Percentiles rank a stretch among this genome's conserved stretches.
phyloP scores from a whole-genome alignment of 2,797 vertebrate species.

The Smutsia gigantea region DNA sequence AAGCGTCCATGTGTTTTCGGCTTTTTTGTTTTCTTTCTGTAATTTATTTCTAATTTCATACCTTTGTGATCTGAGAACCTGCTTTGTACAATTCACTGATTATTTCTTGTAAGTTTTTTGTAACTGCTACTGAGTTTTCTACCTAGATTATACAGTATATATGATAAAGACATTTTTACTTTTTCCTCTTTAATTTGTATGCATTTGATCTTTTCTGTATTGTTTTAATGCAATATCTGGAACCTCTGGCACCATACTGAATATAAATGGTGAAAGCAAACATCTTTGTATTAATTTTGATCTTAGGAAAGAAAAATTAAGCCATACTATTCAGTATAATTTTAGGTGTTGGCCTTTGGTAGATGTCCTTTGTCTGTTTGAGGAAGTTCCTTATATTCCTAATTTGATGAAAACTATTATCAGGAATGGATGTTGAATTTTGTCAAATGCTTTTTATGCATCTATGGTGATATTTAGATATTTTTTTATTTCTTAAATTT shows the following conservation, averaged over 20 bases:
- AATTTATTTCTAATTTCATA: too few species aligned
- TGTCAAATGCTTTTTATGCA: neutral
- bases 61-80: too few species aligned
- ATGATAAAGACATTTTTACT: neutral
- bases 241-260: neutral
- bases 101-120: neutral
- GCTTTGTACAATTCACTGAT: neutral
- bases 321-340: neutral
- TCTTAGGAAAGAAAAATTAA: neutral
- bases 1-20: too few species aligned
- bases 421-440: neutral
- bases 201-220: neutral
- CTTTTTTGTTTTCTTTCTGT: too few species aligned
- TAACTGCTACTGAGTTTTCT: neutral
- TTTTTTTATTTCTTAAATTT: neutral
- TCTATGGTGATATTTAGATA: neutral
- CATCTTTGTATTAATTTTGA: neutral
- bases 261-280: neutral
- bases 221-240: neutral
- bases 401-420: neutral
- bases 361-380: neutral
- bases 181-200: neutral
- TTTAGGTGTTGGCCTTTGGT: neutral
- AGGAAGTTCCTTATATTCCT: neutral
- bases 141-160: neutral